phyloP scores from a whole-genome alignment of 2,113 vertebrate species.

The Hymenochirus boettgeri region DNA sequence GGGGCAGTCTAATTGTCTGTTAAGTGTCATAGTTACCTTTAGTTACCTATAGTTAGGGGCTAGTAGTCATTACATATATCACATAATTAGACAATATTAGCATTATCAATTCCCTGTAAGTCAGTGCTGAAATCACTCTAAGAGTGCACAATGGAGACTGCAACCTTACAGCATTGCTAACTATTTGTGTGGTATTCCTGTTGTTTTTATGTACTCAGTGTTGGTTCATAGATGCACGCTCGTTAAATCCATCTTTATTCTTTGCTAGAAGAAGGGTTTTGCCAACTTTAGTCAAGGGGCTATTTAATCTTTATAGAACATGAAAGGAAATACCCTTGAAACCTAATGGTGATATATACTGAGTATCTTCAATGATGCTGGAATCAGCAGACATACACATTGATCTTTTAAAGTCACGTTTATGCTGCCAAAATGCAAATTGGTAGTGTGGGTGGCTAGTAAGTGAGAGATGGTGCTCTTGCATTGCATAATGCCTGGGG shows the following conservation, averaged over 20 bases:
- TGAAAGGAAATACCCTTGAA: slow-evolving; percentile 14
- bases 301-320: slow-evolving; percentile 11
- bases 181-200: too few species aligned
- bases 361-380: background rate
- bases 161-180: too few species aligned
- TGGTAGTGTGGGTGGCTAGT: background rate
- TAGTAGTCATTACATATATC: too few species aligned
- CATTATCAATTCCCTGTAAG: too few species aligned
- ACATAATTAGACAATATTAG: too few species aligned
- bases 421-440: background rate
- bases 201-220: too few species aligned
- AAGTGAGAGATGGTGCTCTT: background rate
- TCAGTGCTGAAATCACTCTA: too few species aligned
- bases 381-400: slow-evolving; percentile 14
- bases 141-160: too few species aligned
- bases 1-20: too few species aligned
- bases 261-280: background rate
- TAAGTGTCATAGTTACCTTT: too few species aligned
- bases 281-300: background rate
- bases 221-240: background rate
- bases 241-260: background rate
- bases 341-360: slow-evolving; percentile 18
- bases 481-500: background rate
- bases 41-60: too few species aligned
- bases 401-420: slow-evolving; percentile 7